Evolutionary conservation across 2,888 invertebrate genomes (phyloP).

Genomic region (Zygogramma bicolorata): DNA sequence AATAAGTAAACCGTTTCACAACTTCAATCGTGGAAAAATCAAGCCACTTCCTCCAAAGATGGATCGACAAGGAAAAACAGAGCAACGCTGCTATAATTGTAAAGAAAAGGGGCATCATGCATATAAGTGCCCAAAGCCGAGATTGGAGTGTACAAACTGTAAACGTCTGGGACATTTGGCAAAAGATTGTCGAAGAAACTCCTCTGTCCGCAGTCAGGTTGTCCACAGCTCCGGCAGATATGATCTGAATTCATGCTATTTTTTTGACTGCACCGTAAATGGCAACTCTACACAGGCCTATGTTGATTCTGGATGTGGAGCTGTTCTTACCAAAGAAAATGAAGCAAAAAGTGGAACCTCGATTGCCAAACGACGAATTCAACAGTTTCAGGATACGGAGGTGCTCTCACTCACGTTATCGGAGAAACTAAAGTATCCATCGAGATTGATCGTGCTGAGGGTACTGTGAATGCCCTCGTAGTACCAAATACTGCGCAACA

Average conservation of each 20-base stretch:
- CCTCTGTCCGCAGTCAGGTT: not conserved
- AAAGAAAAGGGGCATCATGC: not conserved
- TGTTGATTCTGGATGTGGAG: not conserved
- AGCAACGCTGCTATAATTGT: not conserved
- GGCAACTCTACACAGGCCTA: not conserved
- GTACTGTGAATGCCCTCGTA: not conserved
- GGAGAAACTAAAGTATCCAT: not conserved
- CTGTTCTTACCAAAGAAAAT: not conserved
- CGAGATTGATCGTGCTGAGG: not conserved
- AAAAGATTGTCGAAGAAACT: not conserved
- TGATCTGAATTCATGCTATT: not conserved
- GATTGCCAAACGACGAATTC: not conserved
- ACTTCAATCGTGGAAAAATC: no score
- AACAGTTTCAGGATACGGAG: not conserved
- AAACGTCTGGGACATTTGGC: slow-evolving; percentile 7
- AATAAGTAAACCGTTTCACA: no score
- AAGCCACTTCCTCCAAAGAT: no score
- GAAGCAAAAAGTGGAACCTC: not conserved
- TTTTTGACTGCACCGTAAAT: not conserved
- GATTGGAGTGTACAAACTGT: not conserved
- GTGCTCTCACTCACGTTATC: not conserved
- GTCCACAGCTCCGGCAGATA: not conserved
- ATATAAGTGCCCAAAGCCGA: not conserved
- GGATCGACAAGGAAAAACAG: no score
- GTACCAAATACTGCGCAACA: no score